These are phyloP conservation scores for Ondatra zibethicus DNA, from an alignment of 2,113 vertebrate species.

Conservation along the genomic window DNA sequence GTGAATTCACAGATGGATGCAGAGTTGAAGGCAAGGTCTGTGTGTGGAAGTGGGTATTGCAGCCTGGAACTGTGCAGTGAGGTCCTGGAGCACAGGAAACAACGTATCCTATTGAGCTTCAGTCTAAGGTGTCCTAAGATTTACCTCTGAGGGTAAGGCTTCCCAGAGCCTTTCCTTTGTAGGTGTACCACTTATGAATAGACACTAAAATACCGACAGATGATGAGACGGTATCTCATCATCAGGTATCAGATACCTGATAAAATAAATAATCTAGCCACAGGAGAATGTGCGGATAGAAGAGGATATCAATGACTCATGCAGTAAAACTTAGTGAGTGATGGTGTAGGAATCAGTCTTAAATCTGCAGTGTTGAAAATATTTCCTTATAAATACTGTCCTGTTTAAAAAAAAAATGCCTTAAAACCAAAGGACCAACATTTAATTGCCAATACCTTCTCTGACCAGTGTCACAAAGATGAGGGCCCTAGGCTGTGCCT, in stretches of 20 bases:
- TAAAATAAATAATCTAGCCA: neutral
- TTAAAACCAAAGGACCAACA: neutral
- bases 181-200: neutral
- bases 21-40: neutral
- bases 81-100: no score
- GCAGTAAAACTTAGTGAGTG: neutral
- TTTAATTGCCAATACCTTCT: neutral
- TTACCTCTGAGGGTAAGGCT: neutral
- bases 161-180: neutral
- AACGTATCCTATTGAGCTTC: rapidly evolving
- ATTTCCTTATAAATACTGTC: neutral
- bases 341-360: neutral
- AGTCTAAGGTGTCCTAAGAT: neutral
- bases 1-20: neutral
- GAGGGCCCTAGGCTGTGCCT: neutral
- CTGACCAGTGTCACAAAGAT: neutral
- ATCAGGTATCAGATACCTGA: neutral
- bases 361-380: neutral
- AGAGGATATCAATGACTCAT: neutral
- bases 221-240: neutral
- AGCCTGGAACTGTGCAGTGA: neutral
- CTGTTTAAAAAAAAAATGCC: neutral
- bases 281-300: neutral
- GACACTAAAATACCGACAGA: neutral
- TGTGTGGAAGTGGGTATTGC: neutral